phyloP scores from a whole-genome alignment of 2,888 invertebrate species.

The Eupithecia subfuscata region DNA sequence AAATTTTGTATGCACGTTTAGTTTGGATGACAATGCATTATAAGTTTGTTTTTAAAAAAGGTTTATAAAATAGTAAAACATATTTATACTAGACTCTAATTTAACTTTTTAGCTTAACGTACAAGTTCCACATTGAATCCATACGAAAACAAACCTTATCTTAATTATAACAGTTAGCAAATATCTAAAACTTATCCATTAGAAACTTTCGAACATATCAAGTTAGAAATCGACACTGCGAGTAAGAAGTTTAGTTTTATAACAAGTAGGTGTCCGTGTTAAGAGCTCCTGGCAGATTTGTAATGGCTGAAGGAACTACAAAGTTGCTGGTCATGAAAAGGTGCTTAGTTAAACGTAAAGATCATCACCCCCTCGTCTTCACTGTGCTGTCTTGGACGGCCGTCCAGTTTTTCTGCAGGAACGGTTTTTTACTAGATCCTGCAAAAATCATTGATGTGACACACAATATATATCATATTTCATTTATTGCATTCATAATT shows the following conservation, averaged over 20 bases:
- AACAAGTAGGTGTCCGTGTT: slow-evolving; percentile 38
- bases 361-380: background rate
- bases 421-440: no score
- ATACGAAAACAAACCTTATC: slow-evolving; percentile 21
- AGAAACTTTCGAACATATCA: slow-evolving; percentile 40
- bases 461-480: no score
- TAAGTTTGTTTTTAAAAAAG: no score
- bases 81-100: no score
- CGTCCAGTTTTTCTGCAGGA: no score
- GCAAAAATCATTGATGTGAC: no score
- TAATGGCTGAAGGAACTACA: slow-evolving; percentile 7
- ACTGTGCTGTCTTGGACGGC: no score
- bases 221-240: slow-evolving; percentile 42
- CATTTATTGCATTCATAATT: no score
- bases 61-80: no score
- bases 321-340: background rate
- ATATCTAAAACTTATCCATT: slow-evolving; percentile 37
- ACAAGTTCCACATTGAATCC: slow-evolving; percentile 3
- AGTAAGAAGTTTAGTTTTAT: slow-evolving; percentile 44
- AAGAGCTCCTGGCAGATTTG: slow-evolving; percentile 30
- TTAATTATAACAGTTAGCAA: slow-evolving; percentile 14
- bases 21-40: no score
- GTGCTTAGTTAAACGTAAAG: background rate
- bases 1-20: no score
- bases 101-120: background rate